Conservation (phyloP, 2,797 vertebrate species). For the Chloroceryle amazona region DNA sequence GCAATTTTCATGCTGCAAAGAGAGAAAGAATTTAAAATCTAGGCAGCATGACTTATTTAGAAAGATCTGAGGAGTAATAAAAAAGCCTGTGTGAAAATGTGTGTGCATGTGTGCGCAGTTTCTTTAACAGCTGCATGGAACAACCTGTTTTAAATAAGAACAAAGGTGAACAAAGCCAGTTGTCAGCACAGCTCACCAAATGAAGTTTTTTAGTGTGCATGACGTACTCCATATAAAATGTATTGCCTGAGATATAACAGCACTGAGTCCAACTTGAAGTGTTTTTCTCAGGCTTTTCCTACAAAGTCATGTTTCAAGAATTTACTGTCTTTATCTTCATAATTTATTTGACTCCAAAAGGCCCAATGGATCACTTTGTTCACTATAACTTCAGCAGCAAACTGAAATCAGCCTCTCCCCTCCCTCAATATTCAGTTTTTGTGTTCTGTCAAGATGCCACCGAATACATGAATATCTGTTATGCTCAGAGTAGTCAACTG, state of each 20-base stretch:
- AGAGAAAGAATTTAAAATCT: slow-evolving; percentile 39
- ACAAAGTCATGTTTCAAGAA: slow-evolving; percentile 52
- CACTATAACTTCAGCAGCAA: neutral
- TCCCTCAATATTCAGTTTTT: neutral
- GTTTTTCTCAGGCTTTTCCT: neutral
- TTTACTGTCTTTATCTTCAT: slow-evolving; percentile 21
- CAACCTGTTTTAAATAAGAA: slow-evolving; percentile 70
- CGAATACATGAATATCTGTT: neutral
- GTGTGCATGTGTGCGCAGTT: neutral
- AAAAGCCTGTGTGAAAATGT: neutral
- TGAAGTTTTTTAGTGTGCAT: slow-evolving; percentile 39
- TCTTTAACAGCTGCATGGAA: slow-evolving; percentile 43
- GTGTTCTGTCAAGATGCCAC: neutral
- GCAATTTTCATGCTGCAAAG: slow-evolving; percentile 35
- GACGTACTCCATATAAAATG: slow-evolving; percentile 51
- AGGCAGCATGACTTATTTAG: slow-evolving; percentile 32
- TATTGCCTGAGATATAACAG: slow-evolving; percentile 40
- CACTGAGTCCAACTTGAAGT: neutral
- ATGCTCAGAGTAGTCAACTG: neutral
- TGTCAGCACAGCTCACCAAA: slow-evolving; percentile 38
- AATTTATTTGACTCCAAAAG: slow-evolving; percentile 23
- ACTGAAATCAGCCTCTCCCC: slow-evolving; percentile 7
- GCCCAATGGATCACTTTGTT: neutral
- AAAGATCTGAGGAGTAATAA: slow-evolving; percentile 44
- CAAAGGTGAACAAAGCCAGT: slow-evolving; percentile 45